phyloP scores from a whole-genome alignment of 2,888 invertebrate genomes.

The Penaeus monodon region DNA sequence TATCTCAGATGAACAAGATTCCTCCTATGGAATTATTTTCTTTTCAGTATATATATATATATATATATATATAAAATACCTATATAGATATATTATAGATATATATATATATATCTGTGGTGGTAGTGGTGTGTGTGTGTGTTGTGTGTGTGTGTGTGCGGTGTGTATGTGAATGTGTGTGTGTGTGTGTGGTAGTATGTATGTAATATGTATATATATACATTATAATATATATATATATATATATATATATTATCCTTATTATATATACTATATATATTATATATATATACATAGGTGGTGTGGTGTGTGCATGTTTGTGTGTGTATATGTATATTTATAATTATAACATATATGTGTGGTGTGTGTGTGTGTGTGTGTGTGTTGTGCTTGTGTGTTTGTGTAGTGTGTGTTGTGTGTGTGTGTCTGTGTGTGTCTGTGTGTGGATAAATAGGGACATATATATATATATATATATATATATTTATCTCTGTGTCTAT shows the following conservation, averaged over 20 bases:
- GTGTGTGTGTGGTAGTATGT: no score
- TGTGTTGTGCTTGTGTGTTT: not conserved
- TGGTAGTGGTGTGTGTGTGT: no score
- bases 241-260: slow-evolving; percentile 21
- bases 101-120: slow-evolving; percentile 21
- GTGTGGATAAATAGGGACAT: not conserved
- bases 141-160: no score
- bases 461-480: slow-evolving; percentile 16
- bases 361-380: slow-evolving; percentile 1
- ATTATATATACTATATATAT: slow-evolving; percentile 18
- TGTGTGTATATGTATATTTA: not conserved
- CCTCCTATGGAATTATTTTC: no score
- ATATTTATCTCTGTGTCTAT: not conserved
- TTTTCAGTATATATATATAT: not conserved
- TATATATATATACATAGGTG: slow-evolving; percentile 6
- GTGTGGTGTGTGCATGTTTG: not conserved
- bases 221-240: slow-evolving; percentile 13
- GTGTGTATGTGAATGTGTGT: no score
- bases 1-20: no score
- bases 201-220: no score
- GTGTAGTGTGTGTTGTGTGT: not conserved
- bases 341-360: not conserved
- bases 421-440: not conserved
- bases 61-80: slow-evolving; percentile 11
- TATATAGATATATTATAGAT: no score